phyloP scores from a whole-genome alignment of 2,888 invertebrate genomes.

The Yponomeuta evonymella region DNA sequence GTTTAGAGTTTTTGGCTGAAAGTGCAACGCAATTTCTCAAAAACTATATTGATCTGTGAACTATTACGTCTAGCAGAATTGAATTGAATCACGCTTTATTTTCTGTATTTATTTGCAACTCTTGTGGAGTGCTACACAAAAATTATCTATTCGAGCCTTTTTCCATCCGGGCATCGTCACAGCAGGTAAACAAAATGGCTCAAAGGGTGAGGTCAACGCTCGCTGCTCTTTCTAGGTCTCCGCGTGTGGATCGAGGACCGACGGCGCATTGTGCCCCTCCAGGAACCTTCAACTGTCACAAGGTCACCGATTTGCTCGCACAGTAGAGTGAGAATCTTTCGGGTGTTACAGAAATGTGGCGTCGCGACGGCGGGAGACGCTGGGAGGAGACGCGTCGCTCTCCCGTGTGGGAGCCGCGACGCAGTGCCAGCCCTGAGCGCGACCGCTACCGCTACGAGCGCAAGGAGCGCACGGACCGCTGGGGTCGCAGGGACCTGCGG shows the following conservation, averaged over 20 bases:
- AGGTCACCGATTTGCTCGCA: conserved; percentile 17
- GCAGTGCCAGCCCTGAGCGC: conserved; percentile 44
- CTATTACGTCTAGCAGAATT: not conserved
- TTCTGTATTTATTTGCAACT: not conserved
- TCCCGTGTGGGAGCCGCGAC: conserved; percentile 56
- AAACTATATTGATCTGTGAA: not conserved
- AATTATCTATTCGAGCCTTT: not conserved
- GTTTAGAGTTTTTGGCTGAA: not conserved
- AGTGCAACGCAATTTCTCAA: not conserved
- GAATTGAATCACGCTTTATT: not conserved
- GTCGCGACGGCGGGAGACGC: conserved; percentile 40
- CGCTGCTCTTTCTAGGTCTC: conserved; percentile 38
- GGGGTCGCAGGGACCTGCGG: conserved; percentile 26
- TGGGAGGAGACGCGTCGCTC: conserved; percentile 53
- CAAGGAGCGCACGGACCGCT: conserved; percentile 28
- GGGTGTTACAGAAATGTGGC: conserved; percentile 64
- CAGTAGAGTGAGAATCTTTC: conserved; percentile 28
- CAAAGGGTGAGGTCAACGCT: conserved; percentile 39
- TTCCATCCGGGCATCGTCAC: conserved; percentile 23
- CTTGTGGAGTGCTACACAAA: not conserved
- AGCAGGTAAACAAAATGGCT: conserved; percentile 52
- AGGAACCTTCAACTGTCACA: not conserved
- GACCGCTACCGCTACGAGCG: conserved; percentile 31
- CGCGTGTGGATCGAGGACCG: conserved; percentile 17
- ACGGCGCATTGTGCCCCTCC: not conserved